These are phyloP conservation scores for Erethizon dorsatum DNA, from an alignment of 2,797 vertebrate genomes.

Conservation along the genomic window DNA sequence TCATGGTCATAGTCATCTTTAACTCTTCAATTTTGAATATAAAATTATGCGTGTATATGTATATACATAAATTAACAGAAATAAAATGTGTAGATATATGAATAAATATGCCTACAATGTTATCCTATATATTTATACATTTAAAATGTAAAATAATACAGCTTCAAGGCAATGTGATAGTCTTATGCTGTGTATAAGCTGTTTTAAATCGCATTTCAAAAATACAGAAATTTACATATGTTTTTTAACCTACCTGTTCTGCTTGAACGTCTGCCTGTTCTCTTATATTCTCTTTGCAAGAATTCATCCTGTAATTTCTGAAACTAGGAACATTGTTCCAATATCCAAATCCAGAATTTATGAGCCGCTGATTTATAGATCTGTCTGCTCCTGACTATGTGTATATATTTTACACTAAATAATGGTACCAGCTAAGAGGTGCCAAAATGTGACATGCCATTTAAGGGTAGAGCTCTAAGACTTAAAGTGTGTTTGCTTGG, in stretches of 20 bases:
- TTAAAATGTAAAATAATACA: background rate
- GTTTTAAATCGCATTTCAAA: constrained; percentile 8
- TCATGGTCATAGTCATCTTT: background rate
- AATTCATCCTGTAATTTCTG: background rate
- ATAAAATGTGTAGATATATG: background rate
- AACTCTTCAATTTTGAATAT: constrained; percentile 30
- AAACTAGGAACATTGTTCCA: too few species aligned
- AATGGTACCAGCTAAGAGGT: background rate
- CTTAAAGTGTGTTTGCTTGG: background rate
- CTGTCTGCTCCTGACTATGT: background rate
- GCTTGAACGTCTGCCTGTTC: background rate
- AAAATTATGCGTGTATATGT: background rate
- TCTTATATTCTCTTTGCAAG: constrained; percentile 36
- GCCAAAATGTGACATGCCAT: background rate
- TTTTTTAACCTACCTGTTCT: background rate
- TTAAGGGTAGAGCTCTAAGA: background rate
- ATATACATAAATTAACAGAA: background rate
- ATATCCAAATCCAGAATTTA: background rate
- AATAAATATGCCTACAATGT: background rate
- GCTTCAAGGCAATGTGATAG: background rate
- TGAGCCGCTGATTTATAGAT: constrained; percentile 18
- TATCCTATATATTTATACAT: background rate
- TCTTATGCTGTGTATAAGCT: background rate
- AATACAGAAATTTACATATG: background rate
- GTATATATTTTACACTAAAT: background rate